A percentile compares a stretch with the other conserved stretches of the same genome.
Evolutionary conservation across 1,140 invertebrate genomes (phyloP).

Genomic region (Leptoteleia sp.): DNA sequence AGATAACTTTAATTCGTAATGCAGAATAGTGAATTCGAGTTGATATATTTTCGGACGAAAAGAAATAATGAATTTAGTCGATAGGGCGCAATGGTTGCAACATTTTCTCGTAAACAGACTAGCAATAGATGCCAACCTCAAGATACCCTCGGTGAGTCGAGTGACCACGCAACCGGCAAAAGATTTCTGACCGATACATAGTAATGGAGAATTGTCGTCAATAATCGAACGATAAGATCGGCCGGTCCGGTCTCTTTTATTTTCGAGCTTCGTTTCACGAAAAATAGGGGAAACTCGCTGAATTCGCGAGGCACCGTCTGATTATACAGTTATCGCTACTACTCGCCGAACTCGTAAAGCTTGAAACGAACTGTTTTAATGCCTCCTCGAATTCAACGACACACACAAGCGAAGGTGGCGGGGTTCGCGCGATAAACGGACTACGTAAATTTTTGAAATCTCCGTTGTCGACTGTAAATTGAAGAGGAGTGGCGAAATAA

Average conservation of each 20-base stretch:
- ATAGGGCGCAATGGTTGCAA: slow-evolving; percentile 23
- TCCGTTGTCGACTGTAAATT: too few relatives aligned
- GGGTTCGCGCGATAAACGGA: too few relatives aligned
- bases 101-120: slow-evolving; percentile 52
- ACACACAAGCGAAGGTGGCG: too few relatives aligned
- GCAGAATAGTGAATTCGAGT: neutral
- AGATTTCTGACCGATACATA: slow-evolving; percentile 71
- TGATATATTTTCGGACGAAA: slow-evolving; percentile 22
- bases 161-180: slow-evolving; percentile 68
- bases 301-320: slow-evolving; percentile 43
- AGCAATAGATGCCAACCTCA: slow-evolving; percentile 62
- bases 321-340: slow-evolving; percentile 55
- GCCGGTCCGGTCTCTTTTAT: slow-evolving; percentile 58
- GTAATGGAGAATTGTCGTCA: slow-evolving; percentile 72
- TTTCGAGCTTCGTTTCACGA: slow-evolving; percentile 64
- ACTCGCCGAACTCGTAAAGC: slow-evolving; percentile 21
- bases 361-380: slow-evolving; percentile 9
- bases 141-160: slow-evolving; percentile 63
- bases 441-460: too few relatives aligned
- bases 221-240: slow-evolving; percentile 71
- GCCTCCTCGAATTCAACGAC: too few relatives aligned
- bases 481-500: slow-evolving; percentile 10
- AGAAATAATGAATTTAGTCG: slow-evolving; percentile 31
- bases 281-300: slow-evolving; percentile 50
- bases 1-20: slow-evolving; percentile 3